Percentiles rank a stretch among this genome's conserved stretches.
These are phyloP conservation scores for Cliona cf. orientalis DNA, from an alignment of 37 sponge, comb jelly and placozoan genomes.

Conservation along the genomic window DNA sequence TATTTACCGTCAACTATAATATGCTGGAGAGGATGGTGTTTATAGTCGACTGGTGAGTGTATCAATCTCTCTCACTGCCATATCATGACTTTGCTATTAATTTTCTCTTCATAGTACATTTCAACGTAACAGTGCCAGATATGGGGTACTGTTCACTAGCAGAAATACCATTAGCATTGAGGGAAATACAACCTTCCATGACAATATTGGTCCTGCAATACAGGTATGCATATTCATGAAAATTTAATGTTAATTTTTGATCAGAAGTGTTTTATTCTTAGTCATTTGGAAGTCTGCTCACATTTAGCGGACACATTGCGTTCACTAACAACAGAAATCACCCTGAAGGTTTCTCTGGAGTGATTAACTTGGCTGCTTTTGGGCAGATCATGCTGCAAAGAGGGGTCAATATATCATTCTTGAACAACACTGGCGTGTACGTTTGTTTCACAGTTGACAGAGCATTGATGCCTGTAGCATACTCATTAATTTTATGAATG, in stretches of 20 bases:
- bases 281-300: conserved; percentile 3
- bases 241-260: no score
- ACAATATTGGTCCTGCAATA: conserved; percentile 23
- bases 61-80: background rate
- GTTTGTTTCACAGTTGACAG: no score
- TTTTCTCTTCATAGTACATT: conserved; percentile 18
- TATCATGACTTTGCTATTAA: background rate
- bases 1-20: background rate
- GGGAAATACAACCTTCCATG: background rate
- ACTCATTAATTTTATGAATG: no score
- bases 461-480: no score
- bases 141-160: conserved; percentile 17
- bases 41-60: conserved; percentile 7
- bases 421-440: conserved; percentile 55
- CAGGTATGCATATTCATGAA: conserved; percentile 5
- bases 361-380: conserved; percentile 28
- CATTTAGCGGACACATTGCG: background rate
- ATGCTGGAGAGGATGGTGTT: background rate
- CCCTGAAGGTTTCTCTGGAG: conserved; percentile 32
- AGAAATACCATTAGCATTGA: background rate
- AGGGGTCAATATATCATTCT: conserved; percentile 24
- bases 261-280: no score
- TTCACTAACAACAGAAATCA: conserved; percentile 19
- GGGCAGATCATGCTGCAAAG: conserved; percentile 30
- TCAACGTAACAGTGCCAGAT: background rate